Base-by-base conservation (phyloP, 1,140 invertebrate genomes). In the Trigoniulus corallinus region DNA sequence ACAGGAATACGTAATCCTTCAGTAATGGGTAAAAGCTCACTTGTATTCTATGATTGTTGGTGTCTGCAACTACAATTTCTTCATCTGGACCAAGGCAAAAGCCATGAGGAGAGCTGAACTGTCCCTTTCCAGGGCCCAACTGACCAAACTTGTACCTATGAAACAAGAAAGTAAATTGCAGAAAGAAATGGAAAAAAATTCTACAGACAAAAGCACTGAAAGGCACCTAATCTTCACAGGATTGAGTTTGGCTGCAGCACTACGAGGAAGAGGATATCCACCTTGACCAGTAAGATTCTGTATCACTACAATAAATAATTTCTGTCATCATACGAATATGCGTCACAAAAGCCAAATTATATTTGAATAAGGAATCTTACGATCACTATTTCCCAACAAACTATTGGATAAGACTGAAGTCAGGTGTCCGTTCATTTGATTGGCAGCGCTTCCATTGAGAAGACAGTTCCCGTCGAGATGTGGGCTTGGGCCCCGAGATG, bases 21-120 rank as follows among this genome's bases (percentile, higher is more conserved):
- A 26, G n/a, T 23, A 22, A 42, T 51, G 47, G 7, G 15, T 7
- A 34, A 34, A 34, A 39, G 48, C 47, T 2, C 55, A 56, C 51
- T 54, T 88, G 85, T 61, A 95, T 89, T 48, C 89, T 78, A 70
- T 95, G 89, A 67, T 95, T 95, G 64, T 94, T 92, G 0, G 92
- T 96, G 65, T 96, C 92, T 20, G 91, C 91, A 20, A 91, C 86
- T 25, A 74, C 63, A 58, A 92, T 88, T 61, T 94, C 89, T 69
- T 96, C 88, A 61, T 94, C 87, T 41, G 81, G 73, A 23, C 91
- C 91, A 34, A 97, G 72, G 65, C 92, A 96, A 70, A 96, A 97
- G 45, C 92, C 92, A 69, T 95, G 91, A 0, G 92, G 92, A 13
- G 91, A 94, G 67, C 91, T 94, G 58, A 97, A 94, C 66, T 95